Base-by-base conservation (phyloP, 2,888 invertebrate genomes). In the Ormyrus thymus region DNA sequence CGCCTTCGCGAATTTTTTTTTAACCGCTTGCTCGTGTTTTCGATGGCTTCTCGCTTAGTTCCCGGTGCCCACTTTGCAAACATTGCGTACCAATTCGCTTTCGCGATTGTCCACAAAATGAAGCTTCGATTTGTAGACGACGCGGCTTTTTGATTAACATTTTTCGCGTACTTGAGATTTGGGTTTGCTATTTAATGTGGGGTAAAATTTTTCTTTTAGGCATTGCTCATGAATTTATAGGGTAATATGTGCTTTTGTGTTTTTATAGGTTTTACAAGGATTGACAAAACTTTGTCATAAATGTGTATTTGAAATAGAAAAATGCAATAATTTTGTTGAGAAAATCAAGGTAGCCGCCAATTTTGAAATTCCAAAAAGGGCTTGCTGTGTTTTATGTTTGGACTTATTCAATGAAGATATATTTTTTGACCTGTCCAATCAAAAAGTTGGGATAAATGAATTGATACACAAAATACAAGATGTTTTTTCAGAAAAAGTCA, bases 251-350 rank as follows among this genome's bases (percentile, higher is more conserved):
- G 1, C 10, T 70, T 15, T 53, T 43, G 11, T 56, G 66, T 29
- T n/a, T 7, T 76, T 59, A 29, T 62, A 86, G 81, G 81, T 83
- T 43, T 70, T 66, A 8, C 81, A 82, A 15, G 80, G 84, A 11
- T 84, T 86, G 0, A 84, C 83, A 4, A 87, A 86, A 65, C 82
- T 90, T 45, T 90, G 90, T 73, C 86, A 89, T 76, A 90, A 89
- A 74, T 90, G 90, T 80, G 88, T 84, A 9, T 89, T 85, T 29
- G 90, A 90, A 74, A 83, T 90, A 64, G 86, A 86, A 3, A 86
- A 88, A 65, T 90, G 90, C 15, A 83, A 81, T 6, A 81, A 82
- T 9, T 89, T 90, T 83, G 76, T 90, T 10, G 72, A 85, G 45
- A 89, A 86, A 46, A 86, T 84, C 55, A 86, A 83, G 77, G 65